Evolutionary conservation across 2,888 invertebrate genomes (phyloP).

Genomic region (Phaonia tiefii): DNA sequence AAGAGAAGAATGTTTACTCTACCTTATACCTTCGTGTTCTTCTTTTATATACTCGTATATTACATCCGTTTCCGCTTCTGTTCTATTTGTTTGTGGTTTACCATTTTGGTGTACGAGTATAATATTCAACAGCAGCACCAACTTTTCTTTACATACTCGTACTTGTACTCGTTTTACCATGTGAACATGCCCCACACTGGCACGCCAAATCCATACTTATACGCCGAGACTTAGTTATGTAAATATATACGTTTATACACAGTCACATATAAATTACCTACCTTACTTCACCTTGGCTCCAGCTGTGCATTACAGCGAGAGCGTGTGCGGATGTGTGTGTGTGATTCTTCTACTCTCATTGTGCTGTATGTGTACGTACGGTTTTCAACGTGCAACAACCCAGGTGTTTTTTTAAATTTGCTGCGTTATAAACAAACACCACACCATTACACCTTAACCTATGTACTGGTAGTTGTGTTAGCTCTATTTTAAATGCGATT

Average conservation of each 20-base stretch:
- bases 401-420: constrained; percentile 53
- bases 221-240: not conserved
- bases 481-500: not conserved
- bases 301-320: constrained; percentile 9
- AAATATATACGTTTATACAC: constrained; percentile 3
- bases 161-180: too few species aligned
- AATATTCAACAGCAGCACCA: constrained; percentile 23
- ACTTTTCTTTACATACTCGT: constrained; percentile 14
- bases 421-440: constrained; percentile 29
- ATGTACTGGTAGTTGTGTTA: not conserved
- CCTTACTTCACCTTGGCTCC: constrained; percentile 52
- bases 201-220: not conserved
- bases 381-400: constrained; percentile 46
- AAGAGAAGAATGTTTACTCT: not conserved
- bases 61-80: constrained; percentile 56
- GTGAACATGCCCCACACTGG: not conserved
- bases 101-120: constrained; percentile 19
- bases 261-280: constrained; percentile 49
- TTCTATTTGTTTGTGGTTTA: constrained; percentile 60
- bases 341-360: constrained; percentile 42
- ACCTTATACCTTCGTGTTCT: constrained; percentile 41
- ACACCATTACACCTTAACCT: not conserved
- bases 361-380: constrained; percentile 27
- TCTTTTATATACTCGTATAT: constrained; percentile 35
- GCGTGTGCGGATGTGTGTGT: not conserved